Base-by-base conservation (phyloP, 2,797 vertebrate genomes). In the Loriculus beryllinus region DNA sequence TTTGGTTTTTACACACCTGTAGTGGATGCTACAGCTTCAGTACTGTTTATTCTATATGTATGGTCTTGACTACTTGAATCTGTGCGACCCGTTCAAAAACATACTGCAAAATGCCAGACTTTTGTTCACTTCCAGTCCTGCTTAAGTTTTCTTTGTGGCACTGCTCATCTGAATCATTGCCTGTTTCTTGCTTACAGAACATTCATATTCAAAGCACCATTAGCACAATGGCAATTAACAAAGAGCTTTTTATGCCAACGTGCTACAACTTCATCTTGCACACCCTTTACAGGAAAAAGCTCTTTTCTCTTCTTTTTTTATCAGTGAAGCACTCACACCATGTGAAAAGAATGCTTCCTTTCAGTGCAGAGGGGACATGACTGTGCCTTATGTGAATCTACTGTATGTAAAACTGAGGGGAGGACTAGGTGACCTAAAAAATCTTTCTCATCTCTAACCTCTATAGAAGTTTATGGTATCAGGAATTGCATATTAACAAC, bases 181-280 rank as follows among this genome's bases (percentile, higher is more conserved):
- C 92, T 95, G 92, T 96, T 97, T 95, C 93, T 97, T 93, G 95
- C 92, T 96, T 93, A 90, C 65, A 82, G 90, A 92, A 95, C 92
- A 80, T 97, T 93, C 69, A 82, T 86, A 94, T 95, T 96, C 96
- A 31, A 96, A 92, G 95, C 56, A n/a, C 93, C 45, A 59, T 80
- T 67, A 69, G 92, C 78, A 92, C 91, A 60, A 90, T 95, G 96
- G 97, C 96, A 93, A 77, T 71, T 88, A 97, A 97, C 98, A 97
- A 98, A 98, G 88, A 95, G 94, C 95, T 96, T 98, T 98, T 98
- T 98, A 97, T 96, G 87, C 68, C 89, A 96, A 97, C 75, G 16
- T 82, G 88, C 91, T 93, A 95, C 94, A 88, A 96, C 88, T 96
- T 96, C 86, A 95, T 97, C 97, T 97, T 70, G 52, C 85, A 96